These are phyloP conservation scores for Cantharis lateralis DNA, from an alignment of 2,888 invertebrate genomes.

Conservation along the genomic window DNA sequence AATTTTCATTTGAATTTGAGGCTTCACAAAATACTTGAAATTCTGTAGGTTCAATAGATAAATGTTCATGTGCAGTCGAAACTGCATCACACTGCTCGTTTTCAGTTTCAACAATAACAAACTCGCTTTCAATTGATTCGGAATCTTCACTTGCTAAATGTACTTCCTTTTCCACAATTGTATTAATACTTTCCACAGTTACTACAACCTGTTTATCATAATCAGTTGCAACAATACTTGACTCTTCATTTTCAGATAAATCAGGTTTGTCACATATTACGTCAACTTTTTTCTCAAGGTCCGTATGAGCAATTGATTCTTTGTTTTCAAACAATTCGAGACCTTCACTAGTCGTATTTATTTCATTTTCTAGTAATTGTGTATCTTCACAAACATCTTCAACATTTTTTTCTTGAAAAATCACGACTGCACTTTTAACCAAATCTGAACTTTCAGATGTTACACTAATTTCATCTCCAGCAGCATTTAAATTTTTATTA, in stretches of 20 bases:
- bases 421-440: neutral
- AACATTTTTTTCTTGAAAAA: neutral
- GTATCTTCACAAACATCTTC: neutral
- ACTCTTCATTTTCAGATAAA: neutral
- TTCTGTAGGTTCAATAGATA: neutral
- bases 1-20: neutral
- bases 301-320: neutral
- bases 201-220: neutral
- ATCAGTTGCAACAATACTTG: neutral
- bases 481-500: neutral
- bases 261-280: neutral
- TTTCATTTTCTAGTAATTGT: neutral
- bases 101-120: neutral
- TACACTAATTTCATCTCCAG: neutral
- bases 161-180: neutral
- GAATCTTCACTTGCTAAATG: neutral
- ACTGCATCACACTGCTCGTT: neutral
- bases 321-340: neutral
- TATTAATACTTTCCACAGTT: neutral
- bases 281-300: neutral
- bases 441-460: neutral
- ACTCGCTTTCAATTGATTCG: neutral
- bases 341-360: neutral
- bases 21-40: neutral
- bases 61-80: neutral